Evolutionary conservation across 2,888 invertebrate genomes (phyloP).

Genomic region (Arctia plantaginis): DNA sequence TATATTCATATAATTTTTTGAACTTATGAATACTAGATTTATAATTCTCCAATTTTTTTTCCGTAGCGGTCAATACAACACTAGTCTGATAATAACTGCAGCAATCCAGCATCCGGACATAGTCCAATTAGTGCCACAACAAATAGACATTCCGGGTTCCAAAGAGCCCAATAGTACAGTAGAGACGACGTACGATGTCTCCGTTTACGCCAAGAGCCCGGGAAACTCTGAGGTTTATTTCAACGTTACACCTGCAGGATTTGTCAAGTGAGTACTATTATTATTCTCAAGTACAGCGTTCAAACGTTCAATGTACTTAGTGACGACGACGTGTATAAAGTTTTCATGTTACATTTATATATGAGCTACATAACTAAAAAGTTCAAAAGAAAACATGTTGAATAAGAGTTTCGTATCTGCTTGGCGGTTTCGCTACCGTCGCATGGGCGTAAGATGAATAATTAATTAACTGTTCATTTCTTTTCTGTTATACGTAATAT

Average conservation of each 20-base stretch:
- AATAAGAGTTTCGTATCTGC: not conserved
- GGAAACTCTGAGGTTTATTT: slow-evolving; percentile 89
- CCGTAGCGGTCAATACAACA: slow-evolving; percentile 78
- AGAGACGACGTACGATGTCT: slow-evolving; percentile 80
- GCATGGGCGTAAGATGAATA: too few relatives aligned
- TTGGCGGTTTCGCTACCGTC: too few relatives aligned
- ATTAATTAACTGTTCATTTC: too few relatives aligned
- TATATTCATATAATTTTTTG: not conserved
- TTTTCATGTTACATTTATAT: too few relatives aligned
- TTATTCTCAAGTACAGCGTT: not conserved
- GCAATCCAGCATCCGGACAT: slow-evolving; percentile 89
- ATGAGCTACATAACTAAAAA: too few relatives aligned
- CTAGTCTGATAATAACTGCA: slow-evolving; percentile 82
- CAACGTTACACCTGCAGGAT: slow-evolving; percentile 84
- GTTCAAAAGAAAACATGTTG: too few relatives aligned
- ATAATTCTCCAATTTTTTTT: not conserved
- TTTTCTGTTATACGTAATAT: too few relatives aligned
- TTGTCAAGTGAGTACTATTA: slow-evolving; percentile 76
- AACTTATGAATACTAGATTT: too few relatives aligned
- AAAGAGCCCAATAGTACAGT: slow-evolving; percentile 66
- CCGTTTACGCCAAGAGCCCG: slow-evolving; percentile 87
- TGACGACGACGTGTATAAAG: too few relatives aligned
- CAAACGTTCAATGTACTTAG: not conserved
- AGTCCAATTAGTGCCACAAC: slow-evolving; percentile 84
- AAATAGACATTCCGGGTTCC: slow-evolving; percentile 74